Conservation (phyloP, 1,140 invertebrate genomes). For the Temnothorax curvispinosus region DNA sequence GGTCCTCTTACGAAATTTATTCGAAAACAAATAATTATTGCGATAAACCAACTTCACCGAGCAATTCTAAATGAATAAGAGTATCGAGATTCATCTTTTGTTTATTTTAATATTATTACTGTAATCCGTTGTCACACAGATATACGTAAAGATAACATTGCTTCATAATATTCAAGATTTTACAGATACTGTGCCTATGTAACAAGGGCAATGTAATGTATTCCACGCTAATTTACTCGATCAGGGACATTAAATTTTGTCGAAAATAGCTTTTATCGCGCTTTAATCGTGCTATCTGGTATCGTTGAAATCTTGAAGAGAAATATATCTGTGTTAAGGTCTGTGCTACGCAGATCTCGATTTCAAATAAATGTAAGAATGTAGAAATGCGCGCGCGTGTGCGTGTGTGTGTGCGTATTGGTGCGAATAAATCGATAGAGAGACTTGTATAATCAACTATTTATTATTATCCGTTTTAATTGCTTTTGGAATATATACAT, state of each 20-base stretch:
- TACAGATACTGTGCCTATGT: constrained; percentile 48
- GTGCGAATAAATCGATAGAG: constrained; percentile 70
- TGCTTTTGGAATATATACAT: constrained; percentile 60
- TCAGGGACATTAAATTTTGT: constrained; percentile 50
- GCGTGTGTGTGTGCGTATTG: constrained; percentile 59
- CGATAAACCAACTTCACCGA: background rate
- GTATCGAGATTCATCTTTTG: background rate
- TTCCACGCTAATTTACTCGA: constrained; percentile 21
- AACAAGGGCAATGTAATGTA: constrained; percentile 16
- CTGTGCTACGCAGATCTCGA: constrained; percentile 73
- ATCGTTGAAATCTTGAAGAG: constrained; percentile 80
- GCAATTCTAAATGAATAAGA: background rate
- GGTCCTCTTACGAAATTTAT: background rate
- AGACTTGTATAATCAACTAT: constrained; percentile 65
- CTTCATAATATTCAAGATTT: constrained; percentile 49
- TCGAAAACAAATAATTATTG: background rate
- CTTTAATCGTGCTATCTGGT: constrained; percentile 79
- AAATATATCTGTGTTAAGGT: constrained; percentile 82
- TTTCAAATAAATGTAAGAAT: constrained; percentile 62
- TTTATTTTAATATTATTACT: constrained; percentile 17
- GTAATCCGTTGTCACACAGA: constrained; percentile 34
- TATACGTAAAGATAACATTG: constrained; percentile 7
- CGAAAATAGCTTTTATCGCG: constrained; percentile 62
- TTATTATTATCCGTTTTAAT: constrained; percentile 61
- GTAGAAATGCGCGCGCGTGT: constrained; percentile 66